These are phyloP conservation scores for Drosophila nigritarsus DNA, from an alignment of 2,888 invertebrate species.

Conservation along the genomic window DNA sequence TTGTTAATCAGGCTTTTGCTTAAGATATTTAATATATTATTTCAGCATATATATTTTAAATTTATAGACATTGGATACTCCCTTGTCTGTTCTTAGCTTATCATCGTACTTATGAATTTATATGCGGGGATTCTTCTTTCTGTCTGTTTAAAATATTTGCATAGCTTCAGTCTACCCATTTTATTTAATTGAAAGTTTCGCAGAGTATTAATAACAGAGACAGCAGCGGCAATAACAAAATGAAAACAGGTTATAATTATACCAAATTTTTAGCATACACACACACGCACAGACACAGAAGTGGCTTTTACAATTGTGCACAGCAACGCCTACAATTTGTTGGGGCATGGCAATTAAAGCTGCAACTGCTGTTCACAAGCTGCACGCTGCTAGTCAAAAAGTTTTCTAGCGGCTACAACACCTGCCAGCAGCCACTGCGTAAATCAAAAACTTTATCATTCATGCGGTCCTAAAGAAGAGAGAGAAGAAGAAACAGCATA, in stretches of 20 bases:
- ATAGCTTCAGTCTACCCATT: background rate
- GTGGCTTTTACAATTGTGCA: conserved; percentile 43
- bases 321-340: conserved; percentile 63
- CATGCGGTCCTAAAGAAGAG: conserved; percentile 22
- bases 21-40: background rate
- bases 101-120: too few species aligned
- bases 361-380: conserved; percentile 28
- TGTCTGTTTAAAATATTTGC: background rate
- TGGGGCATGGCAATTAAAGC: conserved; percentile 50
- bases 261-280: conserved; percentile 45
- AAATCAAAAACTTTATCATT: conserved; percentile 73
- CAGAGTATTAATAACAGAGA: background rate
- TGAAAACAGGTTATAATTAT: conserved; percentile 73
- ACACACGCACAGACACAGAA: conserved; percentile 4
- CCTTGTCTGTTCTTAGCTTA: background rate
- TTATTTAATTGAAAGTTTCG: background rate
- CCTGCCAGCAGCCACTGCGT: conserved; percentile 61
- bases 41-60: background rate
- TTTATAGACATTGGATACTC: background rate
- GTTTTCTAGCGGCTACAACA: conserved; percentile 45
- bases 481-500: background rate
- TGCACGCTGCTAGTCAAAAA: conserved; percentile 18
- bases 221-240: conserved; percentile 35
- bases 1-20: background rate
- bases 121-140: too few species aligned